Conservation (phyloP, 2,888 invertebrate species). For the Drosophila emarginata region DNA sequence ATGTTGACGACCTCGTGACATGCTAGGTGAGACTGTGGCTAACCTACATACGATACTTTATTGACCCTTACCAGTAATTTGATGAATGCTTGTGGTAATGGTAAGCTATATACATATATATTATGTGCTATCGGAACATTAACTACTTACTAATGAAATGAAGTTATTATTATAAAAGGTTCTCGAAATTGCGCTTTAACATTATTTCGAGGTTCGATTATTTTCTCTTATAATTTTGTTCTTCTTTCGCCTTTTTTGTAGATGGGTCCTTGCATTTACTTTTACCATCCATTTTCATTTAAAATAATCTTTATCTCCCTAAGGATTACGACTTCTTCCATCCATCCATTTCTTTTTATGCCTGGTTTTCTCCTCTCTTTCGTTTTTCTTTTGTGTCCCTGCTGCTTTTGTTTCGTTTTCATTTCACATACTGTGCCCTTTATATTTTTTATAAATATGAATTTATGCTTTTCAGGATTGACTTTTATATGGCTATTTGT, state of each 20-base stretch:
- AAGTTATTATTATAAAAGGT: neutral
- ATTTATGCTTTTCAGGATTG: neutral
- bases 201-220: neutral
- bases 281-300: constrained; percentile 6
- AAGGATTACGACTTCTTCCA: neutral
- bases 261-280: constrained; percentile 1
- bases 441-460: neutral
- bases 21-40: neutral
- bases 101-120: neutral
- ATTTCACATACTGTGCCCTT: neutral
- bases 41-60: neutral
- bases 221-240: neutral
- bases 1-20: constrained; percentile 1
- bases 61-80: neutral
- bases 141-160: neutral
- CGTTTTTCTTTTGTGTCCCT: neutral
- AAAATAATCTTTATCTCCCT: constrained; percentile 1
- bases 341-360: neutral
- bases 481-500: neutral
- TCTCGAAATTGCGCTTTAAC: neutral
- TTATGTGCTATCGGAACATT: neutral
- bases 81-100: constrained; percentile 3
- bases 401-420: neutral
- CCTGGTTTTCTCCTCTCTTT: neutral
- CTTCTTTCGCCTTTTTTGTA: neutral